Conservation (phyloP, 2,113 vertebrate species). For the Edolisoma coerulescens region DNA sequence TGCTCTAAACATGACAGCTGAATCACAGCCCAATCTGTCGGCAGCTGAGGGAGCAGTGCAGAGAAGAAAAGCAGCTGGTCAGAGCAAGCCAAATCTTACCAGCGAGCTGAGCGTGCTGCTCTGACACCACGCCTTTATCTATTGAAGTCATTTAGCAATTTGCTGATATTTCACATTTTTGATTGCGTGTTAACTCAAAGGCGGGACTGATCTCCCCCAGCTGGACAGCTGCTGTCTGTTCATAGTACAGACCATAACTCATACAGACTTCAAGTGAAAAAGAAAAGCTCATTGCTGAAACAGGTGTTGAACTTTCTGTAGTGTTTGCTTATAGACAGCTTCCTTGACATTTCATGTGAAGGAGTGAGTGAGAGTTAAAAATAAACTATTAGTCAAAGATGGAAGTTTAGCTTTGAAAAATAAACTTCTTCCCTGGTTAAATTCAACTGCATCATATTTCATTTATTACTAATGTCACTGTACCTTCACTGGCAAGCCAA, state of each 20-base stretch:
- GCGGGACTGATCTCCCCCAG: background rate
- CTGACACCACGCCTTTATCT: background rate
- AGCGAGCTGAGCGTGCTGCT: background rate
- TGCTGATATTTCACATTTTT: constrained; percentile 23
- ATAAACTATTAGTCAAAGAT: constrained; percentile 24
- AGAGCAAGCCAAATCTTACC: background rate
- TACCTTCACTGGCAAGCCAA: background rate
- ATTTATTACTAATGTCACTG: background rate
- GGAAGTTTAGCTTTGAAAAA: constrained; percentile 11
- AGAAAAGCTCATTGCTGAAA: constrained; percentile 21
- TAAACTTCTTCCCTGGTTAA: background rate
- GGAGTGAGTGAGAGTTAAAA: constrained; percentile 10
- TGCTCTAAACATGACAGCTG: background rate
- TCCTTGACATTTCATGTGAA: background rate
- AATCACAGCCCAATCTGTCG: background rate
- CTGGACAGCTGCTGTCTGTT: background rate
- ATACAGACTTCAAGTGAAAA: background rate
- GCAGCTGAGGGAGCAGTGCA: background rate
- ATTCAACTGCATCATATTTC: background rate
- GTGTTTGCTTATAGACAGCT: constrained; percentile 24
- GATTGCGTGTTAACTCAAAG: background rate
- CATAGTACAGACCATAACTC: background rate
- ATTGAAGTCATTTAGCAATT: background rate
- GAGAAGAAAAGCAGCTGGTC: constrained; percentile 29
- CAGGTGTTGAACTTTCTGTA: constrained; percentile 17